phyloP scores from a whole-genome alignment of 2,888 invertebrate genomes.

The Lycia hirtaria region DNA sequence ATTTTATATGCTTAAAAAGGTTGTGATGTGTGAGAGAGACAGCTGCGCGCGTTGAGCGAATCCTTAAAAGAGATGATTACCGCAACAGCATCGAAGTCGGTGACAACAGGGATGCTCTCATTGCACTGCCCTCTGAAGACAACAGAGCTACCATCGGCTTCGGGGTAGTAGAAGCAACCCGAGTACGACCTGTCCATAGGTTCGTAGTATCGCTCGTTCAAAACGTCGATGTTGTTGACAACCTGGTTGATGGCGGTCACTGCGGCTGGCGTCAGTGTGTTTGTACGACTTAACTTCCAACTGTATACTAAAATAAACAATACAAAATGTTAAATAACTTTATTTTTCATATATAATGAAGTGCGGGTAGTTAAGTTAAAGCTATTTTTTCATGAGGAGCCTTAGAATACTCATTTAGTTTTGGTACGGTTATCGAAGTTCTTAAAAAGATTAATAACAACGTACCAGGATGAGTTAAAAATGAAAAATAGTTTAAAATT shows the following conservation, averaged over 20 bases:
- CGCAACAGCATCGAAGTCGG: constrained; percentile 46
- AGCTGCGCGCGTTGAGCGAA: too few relatives aligned
- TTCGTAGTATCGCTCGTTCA: constrained; percentile 52
- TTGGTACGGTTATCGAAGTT: too few relatives aligned
- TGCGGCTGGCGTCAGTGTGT: constrained; percentile 38
- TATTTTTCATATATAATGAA: not conserved
- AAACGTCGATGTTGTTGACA: constrained; percentile 41
- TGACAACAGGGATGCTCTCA: constrained; percentile 60
- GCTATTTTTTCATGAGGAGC: too few relatives aligned
- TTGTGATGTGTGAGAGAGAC: too few relatives aligned
- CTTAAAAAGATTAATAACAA: too few relatives aligned
- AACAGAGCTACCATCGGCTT: constrained; percentile 38
- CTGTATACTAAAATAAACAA: constrained; percentile 55
- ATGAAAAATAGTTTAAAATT: too few relatives aligned
- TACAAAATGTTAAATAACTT: not conserved
- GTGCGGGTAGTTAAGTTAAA: too few relatives aligned
- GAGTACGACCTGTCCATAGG: constrained; percentile 43
- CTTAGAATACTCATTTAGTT: too few relatives aligned
- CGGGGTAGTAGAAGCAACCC: constrained; percentile 58
- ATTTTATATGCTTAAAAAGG: not conserved
- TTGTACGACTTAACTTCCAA: constrained; percentile 64
- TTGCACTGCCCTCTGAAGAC: constrained; percentile 55
- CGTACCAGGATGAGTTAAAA: too few relatives aligned
- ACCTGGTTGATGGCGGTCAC: constrained; percentile 39
- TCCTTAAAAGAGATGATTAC: constrained; percentile 47